Evolutionary conservation across 2,113 vertebrate genomes (phyloP).

Genomic region (Varanus salvator): DNA sequence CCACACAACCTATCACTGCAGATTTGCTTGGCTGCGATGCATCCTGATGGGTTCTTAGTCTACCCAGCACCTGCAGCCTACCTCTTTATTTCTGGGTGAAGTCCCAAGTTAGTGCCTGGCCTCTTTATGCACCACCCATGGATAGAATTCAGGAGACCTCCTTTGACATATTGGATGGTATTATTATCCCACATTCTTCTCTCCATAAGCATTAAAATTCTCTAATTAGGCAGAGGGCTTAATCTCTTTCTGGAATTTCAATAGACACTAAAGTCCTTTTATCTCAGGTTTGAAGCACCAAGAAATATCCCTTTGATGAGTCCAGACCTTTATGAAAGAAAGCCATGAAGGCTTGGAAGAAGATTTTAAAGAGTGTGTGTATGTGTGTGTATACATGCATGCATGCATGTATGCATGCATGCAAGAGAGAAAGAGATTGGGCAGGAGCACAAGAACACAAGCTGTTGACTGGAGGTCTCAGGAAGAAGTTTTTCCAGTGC

Average conservation of each 20-base stretch:
- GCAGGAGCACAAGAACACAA: too few relatives aligned
- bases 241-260: conserved; percentile 19
- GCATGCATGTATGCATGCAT: background rate
- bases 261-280: background rate
- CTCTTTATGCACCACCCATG: background rate
- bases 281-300: background rate
- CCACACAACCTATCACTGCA: too few relatives aligned
- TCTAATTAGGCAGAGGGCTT: conserved; percentile 9
- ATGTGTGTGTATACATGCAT: too few relatives aligned
- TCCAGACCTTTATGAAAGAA: background rate
- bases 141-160: background rate
- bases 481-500: too few relatives aligned
- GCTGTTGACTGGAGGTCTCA: too few relatives aligned
- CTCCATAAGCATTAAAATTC: conserved; percentile 17
- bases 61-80: too few relatives aligned
- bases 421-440: too few relatives aligned
- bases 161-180: background rate
- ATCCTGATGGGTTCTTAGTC: too few relatives aligned
- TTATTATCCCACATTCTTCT: background rate
- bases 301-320: background rate
- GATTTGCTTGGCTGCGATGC: too few relatives aligned
- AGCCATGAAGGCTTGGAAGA: background rate
- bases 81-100: background rate
- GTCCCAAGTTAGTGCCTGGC: too few relatives aligned
- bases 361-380: background rate